Evolutionary conservation across 2,888 invertebrate species (phyloP), one percentile per base, ranked within the genome.

Genomic region (Laspeyria flexula): DNA sequence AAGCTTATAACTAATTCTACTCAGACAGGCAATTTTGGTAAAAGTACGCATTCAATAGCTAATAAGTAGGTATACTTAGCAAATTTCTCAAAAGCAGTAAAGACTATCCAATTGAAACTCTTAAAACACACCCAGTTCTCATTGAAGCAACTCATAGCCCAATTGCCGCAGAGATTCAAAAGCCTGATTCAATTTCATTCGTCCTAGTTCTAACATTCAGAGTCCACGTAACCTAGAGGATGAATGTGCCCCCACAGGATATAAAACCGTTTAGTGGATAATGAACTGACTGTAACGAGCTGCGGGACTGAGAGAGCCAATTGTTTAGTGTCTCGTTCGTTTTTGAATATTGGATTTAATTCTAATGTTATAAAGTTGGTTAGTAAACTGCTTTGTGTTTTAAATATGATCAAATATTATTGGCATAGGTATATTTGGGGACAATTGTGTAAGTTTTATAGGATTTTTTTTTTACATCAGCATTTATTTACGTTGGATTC

Each of bases 241-340:
- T 59, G 48, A 37, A 56, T 65, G 59, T 59, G 54, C 62, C 62
- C 62, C 66, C 62, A 18, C 59, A 50, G 70, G 70, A 66, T 52
- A 65, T 66, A 59, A 65, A 69, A 59, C 56, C 66, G 66, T 66
- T 66, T 65, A 66, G 55, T 62, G 49, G 62, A 65, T 66, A 69
- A 69, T 69, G 59, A 65, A 59, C 66, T 59, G 55, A 49, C 53
- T 51, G 65, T 65, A 65, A 69, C 54, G 59, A 65, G 48, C 39
- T 16, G 31, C 15, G 48, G 34, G 61, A 58, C 46, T 35, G 60
- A 16, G 30, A 49, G 35, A 37, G 53, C 51, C 61, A 65, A 69
- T 66, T 69, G 66, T 69, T 66, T 69, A 59, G 59, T 62, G 39
- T 43, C 47, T 48, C 45, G 51, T 29, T 35, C 34, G 18, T 58